phyloP scores from a whole-genome alignment of 2,797 vertebrate species.

The Calcarius lapponicus region DNA sequence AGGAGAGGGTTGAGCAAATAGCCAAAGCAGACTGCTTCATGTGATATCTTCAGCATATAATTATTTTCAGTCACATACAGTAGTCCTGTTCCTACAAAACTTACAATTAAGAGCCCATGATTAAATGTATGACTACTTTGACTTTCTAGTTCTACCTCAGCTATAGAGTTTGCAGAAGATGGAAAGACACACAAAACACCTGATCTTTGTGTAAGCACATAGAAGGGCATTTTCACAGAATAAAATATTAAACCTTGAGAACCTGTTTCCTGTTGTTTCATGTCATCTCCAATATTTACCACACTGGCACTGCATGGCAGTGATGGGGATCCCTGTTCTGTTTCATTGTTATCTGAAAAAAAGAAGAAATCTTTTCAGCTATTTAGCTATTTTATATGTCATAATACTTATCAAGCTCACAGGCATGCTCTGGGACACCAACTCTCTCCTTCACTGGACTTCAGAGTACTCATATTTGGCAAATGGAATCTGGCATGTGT shows the following conservation, averaged over 20 bases:
- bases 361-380: constrained; percentile 1
- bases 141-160: neutral
- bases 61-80: neutral
- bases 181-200: neutral
- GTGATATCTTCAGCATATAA: neutral
- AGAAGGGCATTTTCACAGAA: neutral
- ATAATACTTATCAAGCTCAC: neutral
- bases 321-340: constrained; percentile 55
- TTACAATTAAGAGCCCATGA: neutral
- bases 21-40: neutral
- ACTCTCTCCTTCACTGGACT: neutral
- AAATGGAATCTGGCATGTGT: neutral
- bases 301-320: constrained; percentile 24
- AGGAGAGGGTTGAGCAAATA: neutral
- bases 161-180: neutral
- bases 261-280: constrained; percentile 53
- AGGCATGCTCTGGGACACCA: neutral
- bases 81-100: neutral
- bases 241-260: neutral
- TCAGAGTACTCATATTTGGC: neutral
- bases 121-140: neutral
- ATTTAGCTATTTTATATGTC: neutral
- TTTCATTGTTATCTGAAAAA: constrained; percentile 70
- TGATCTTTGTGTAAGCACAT: neutral
- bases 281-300: constrained; percentile 66